A percentile compares a stretch with the other conserved stretches of the same genome.
Evolutionary conservation across 2,113 vertebrate genomes (phyloP).

Genomic region (Gobiocypris rarus): DNA sequence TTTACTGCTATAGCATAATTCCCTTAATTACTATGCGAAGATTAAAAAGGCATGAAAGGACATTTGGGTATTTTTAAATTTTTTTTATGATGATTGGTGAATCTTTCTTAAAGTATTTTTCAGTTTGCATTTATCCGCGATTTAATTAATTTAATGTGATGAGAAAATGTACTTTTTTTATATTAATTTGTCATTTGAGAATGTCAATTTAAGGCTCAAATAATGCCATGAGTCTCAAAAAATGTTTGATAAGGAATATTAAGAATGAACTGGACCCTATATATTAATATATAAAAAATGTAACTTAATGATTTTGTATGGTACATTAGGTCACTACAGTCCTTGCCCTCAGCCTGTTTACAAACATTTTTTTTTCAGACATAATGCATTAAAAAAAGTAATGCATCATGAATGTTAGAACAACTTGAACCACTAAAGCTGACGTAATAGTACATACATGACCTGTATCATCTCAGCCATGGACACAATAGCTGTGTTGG

Average conservation of each 20-base stretch:
- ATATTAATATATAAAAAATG: background rate
- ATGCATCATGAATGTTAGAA: slow-evolving; percentile 18
- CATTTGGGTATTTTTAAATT: background rate
- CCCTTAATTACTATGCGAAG: background rate
- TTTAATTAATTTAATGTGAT: background rate
- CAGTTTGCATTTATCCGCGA: background rate
- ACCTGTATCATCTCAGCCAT: background rate
- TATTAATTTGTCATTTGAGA: background rate
- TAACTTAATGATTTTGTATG: background rate
- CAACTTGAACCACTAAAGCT: slow-evolving; percentile 8
- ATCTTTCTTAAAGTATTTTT: background rate
- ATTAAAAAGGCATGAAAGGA: background rate
- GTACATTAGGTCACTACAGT: background rate
- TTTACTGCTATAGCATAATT: background rate
- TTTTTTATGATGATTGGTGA: background rate
- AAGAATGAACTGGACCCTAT: background rate
- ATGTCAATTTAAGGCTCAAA: background rate
- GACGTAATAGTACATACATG: background rate
- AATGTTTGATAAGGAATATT: background rate
- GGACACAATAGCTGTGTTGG: slow-evolving; percentile 11
- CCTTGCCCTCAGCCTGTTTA: background rate
- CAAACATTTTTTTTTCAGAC: no score
- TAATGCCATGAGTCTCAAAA: background rate
- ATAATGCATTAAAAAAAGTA: slow-evolving; percentile 18
- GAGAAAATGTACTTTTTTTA: background rate